A percentile compares a stretch with the other conserved stretches of the same genome.
These are phyloP conservation scores for Ahaetulla prasina DNA, from an alignment of 2,113 vertebrate species.

Conservation along the genomic window DNA sequence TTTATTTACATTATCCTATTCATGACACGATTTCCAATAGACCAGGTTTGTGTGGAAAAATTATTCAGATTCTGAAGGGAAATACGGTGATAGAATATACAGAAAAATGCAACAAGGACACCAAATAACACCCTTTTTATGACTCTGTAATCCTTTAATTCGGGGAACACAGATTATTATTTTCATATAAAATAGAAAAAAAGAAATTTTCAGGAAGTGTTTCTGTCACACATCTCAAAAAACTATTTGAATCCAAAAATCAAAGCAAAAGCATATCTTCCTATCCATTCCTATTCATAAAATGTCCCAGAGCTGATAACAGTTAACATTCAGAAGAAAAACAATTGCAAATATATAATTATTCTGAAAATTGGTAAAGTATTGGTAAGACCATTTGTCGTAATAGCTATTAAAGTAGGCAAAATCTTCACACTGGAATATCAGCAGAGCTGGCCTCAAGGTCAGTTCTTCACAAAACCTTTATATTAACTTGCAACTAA, in stretches of 20 bases:
- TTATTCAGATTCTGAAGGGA: not conserved
- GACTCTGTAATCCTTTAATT: not conserved
- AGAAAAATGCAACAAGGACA: not conserved
- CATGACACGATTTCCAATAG: not conserved
- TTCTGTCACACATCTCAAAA: not conserved
- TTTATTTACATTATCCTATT: not conserved
- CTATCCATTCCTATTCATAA: not conserved
- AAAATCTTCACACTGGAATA: not conserved
- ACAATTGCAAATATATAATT: not conserved
- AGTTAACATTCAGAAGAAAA: not conserved
- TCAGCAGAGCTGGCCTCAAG: not conserved
- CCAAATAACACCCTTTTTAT: not conserved
- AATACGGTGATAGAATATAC: not conserved
- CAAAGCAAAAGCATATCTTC: not conserved
- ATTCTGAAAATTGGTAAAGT: not conserved
- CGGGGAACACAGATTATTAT: not conserved
- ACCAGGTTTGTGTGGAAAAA: not conserved
- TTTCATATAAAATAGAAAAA: not conserved
- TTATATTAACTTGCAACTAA: not conserved
- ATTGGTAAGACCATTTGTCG: not conserved
- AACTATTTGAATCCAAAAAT: not conserved
- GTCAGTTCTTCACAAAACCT: not conserved
- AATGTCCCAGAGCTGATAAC: not conserved
- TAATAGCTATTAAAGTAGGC: not conserved
- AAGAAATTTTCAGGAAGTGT: not conserved